Conservation (phyloP, 2,888 invertebrate genomes). For the Crossocerus cetratus region DNA sequence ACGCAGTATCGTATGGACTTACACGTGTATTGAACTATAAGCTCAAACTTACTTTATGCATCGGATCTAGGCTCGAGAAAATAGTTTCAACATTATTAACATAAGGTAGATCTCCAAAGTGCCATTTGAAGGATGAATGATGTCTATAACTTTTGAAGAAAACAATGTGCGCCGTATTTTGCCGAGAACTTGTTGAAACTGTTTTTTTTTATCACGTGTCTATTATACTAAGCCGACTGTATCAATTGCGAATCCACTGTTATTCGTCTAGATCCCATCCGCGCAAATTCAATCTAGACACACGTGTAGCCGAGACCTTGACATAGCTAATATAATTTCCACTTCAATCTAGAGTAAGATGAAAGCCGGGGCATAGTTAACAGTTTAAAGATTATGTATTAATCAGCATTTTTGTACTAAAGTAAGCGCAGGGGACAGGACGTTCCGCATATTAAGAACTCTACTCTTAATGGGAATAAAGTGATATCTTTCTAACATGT, state of each 20-base stretch:
- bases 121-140: not conserved
- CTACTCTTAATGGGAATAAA: conserved; percentile 25
- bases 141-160: not conserved
- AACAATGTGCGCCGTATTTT: not conserved
- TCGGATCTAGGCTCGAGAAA: not conserved
- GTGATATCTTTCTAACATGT: conserved; percentile 29
- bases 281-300: conserved; percentile 6
- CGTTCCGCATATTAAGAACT: conserved; percentile 18
- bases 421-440: conserved; percentile 16
- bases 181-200: not conserved
- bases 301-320: conserved; percentile 17
- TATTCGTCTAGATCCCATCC: not conserved
- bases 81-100: not conserved
- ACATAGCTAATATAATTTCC: conserved; percentile 21
- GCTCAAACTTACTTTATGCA: conserved; percentile 1
- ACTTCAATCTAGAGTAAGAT: conserved; percentile 14
- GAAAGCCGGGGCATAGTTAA: conserved; percentile 11
- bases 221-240: not conserved
- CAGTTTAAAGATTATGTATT: conserved; percentile 8
- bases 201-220: conserved; percentile 1
- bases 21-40: not conserved
- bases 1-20: not conserved
- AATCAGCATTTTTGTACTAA: conserved; percentile 24
- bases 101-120: not conserved
- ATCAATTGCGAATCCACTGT: not conserved